Conservation (phyloP, 2,113 vertebrate species). For the Pica pica region DNA sequence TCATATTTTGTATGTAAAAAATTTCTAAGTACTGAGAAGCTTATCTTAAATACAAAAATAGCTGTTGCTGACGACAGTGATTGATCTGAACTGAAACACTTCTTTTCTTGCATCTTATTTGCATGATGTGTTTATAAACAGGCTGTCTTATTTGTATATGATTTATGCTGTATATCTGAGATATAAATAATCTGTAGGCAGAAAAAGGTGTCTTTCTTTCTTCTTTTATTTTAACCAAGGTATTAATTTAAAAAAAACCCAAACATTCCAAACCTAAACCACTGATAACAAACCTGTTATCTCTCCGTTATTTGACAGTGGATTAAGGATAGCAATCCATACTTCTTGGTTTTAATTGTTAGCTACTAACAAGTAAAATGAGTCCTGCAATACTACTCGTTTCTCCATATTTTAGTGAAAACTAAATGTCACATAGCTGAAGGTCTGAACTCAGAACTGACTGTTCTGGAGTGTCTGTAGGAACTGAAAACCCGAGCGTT, state of each 20-base stretch:
- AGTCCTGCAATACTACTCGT: not conserved
- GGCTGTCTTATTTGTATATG: constrained; percentile 5
- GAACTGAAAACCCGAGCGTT: not conserved
- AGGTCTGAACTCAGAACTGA: not conserved
- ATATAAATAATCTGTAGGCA: not conserved
- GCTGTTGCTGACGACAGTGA: constrained; percentile 8
- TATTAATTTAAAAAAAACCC: not conserved
- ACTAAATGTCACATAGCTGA: not conserved
- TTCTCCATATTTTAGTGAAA: not conserved
- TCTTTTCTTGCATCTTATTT: constrained; percentile 37
- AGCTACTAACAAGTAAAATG: not conserved
- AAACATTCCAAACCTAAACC: not conserved
- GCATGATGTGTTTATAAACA: constrained; percentile 30
- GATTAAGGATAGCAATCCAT: not conserved
- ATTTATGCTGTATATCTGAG: not conserved
- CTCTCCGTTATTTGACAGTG: not conserved
- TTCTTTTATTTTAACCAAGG: not conserved
- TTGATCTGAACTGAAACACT: constrained; percentile 43
- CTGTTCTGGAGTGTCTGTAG: not conserved
- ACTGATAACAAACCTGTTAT: not conserved
- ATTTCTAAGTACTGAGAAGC: not conserved
- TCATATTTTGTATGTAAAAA: not conserved
- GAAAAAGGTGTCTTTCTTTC: not conserved
- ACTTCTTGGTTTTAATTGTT: not conserved
- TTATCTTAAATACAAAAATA: constrained; percentile 26